phyloP scores from a whole-genome alignment of 2,113 vertebrate species.

The Stigmatopora nigra region DNA sequence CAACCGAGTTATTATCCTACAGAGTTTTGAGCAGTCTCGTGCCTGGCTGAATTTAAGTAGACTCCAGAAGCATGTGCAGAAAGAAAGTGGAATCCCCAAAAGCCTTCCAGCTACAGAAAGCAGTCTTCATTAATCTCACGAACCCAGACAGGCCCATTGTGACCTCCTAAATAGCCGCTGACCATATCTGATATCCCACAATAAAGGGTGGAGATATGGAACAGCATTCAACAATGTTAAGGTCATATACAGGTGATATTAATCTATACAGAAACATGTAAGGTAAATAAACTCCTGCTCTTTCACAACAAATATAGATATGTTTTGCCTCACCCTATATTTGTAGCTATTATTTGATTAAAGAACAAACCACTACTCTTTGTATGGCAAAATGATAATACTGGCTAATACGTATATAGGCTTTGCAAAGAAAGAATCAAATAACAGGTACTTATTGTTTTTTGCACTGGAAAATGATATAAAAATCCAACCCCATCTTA shows the following conservation, averaged over 20 bases:
- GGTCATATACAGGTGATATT: constrained; percentile 30
- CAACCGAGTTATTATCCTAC: constrained; percentile 6
- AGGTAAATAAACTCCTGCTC: constrained; percentile 20
- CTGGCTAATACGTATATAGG: not conserved
- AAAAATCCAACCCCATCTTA: not conserved
- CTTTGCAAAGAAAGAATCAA: not conserved
- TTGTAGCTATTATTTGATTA: no score
- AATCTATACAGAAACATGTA: constrained; percentile 32
- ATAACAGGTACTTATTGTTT: not conserved
- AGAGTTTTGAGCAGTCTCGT: constrained; percentile 10
- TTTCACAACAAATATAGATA: not conserved
- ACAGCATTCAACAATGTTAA: constrained; percentile 38
- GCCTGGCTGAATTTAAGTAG: constrained; percentile 24
- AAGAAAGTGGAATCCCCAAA: constrained; percentile 13
- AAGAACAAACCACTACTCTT: not conserved
- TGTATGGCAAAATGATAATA: not conserved
- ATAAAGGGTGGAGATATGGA: constrained; percentile 46
- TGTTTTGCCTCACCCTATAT: not conserved
- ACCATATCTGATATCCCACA: constrained; percentile 54
- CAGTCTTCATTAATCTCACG: constrained; percentile 56
- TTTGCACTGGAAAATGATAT: not conserved
- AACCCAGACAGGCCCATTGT: constrained; percentile 62
- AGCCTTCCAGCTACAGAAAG: constrained; percentile 33
- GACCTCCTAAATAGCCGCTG: constrained; percentile 54
- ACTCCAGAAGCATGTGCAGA: constrained; percentile 29